Evolutionary conservation across 2,797 vertebrate genomes (phyloP), one percentile per base, ranked within the genome.

Genomic region (Smutsia gigantea): DNA sequence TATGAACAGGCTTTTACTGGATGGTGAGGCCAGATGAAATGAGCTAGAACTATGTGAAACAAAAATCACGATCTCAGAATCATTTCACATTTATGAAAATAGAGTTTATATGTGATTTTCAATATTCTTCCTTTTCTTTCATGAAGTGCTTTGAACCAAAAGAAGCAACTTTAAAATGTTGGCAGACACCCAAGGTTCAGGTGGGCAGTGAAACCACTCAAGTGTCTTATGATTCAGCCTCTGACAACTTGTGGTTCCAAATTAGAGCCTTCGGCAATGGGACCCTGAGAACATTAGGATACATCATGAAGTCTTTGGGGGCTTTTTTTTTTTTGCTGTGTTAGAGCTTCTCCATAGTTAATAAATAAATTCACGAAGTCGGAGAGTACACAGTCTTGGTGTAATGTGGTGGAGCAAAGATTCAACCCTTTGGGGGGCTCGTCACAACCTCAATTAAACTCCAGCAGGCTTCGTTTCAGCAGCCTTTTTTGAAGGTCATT

Each of bases 211-310:
- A 97, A 98, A 69, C 84, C 95, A 87, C 68, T 92, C 77, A 95
- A 87, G 37, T 82, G 66, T 93, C 75, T 89, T 0, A 0, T 96
- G 96, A 97, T 96, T 98, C 94, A 93, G 66, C 59, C 21, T 84
- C 68, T 97, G 95, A 75, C 95, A 97, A 29, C 90, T 96, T 75
- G 78, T 37, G 10, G 23, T 71, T 97, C 95, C 97, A 98, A 98
- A 98, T 98, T 98, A 98, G 78, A 89, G 94, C 71, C 95, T 98
- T 46, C 72, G 91, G 90, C 95, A 96, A 97, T 97, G 92, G 89
- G 87, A 93, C 53, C 93, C 46, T 0, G 13, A 96, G 93, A 97
- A 97, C 95, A 97, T 96, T 83, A 97, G 91, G 78, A 89, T 83
- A 57, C 23, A 81, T n/a, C 53, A 79, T 51, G 49, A 90, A 98